A percentile compares a stretch with the other conserved stretches of the same genome.
Conservation (phyloP, 2,797 vertebrate species). For the Eulemur rubriventer region DNA sequence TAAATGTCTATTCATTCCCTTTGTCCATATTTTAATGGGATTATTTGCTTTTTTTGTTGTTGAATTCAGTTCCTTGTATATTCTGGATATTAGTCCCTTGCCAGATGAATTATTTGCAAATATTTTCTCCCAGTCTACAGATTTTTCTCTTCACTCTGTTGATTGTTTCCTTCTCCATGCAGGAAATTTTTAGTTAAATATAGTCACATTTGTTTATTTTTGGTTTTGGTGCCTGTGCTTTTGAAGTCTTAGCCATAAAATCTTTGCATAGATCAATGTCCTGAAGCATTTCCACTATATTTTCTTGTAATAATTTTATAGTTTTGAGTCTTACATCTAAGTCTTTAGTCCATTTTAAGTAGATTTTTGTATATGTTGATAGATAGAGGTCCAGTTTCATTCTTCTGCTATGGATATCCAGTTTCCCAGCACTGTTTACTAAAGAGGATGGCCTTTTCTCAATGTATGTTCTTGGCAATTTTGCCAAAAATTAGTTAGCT, state of each 20-base stretch:
- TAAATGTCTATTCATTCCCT: not conserved
- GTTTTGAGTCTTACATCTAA: not conserved
- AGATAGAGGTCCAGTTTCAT: not conserved
- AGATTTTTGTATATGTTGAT: not conserved
- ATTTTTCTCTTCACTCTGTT: not conserved
- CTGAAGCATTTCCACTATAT: not conserved
- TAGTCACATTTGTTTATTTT: not conserved
- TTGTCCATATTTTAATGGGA: not conserved
- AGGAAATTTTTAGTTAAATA: not conserved
- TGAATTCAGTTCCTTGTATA: not conserved
- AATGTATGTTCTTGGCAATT: not conserved
- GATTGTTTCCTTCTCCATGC: not conserved
- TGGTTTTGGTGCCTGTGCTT: not conserved
- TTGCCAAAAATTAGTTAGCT: not conserved
- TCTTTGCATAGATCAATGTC: not conserved
- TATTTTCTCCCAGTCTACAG: not conserved
- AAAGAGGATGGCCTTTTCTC: not conserved
- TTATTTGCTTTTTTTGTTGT: not conserved
- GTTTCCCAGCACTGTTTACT: not conserved
- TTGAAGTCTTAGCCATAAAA: not conserved
- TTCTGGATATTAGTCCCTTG: not conserved
- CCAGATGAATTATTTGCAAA: not conserved
- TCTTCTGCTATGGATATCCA: not conserved
- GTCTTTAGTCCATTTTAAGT: not conserved
- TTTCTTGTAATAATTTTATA: not conserved